Base-by-base conservation (phyloP, 2,113 vertebrate species). In the Campylorhamphus procurvoides region DNA sequence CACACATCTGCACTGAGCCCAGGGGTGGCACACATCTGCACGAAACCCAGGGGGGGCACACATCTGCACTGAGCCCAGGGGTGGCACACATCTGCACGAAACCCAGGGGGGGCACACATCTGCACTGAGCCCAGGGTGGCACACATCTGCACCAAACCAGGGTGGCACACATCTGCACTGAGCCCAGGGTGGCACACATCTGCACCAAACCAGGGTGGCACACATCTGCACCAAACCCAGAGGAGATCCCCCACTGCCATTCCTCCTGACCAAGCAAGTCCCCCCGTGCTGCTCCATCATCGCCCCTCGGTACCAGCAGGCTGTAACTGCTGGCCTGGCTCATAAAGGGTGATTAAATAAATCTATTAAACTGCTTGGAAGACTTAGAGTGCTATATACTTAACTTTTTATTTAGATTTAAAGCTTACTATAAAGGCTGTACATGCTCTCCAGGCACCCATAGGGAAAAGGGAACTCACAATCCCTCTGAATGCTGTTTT, bases 351-450 rank as follows among this genome's bases (percentile, higher is more conserved):
- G 79, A 91, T 96, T 93, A 94, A 96, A 95, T 93, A 90, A 93
- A 96, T 86, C 93, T 74, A 74, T 83, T 86, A 71, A 10, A 86
- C 75, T 17, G 60, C 82, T 94, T 35, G 66, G 62, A 90, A 94
- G 92, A 78, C 86, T 88, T 60, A 73, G 69, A 84, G 56, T 20
- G 85, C 49, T 15, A 84, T 67, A 88, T 46, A 80, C 90, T 84
- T 88, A 85, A 95, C 90, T 90, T 94, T 93, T 93, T 94, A 94
- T 94, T 94, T 93, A 91, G 92, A 95, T 96, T 94, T 94, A 95
- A 90, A 86, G 83, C 85, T 44, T 78, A 80, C 88, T 90, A 85
- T 67, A 63, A 93, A 85, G 85, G 31, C 79, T 23, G 35, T 60
- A 52, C 85, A 13, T 18, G 73, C 92, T 96, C 94, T 94, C 95